phyloP scores from a whole-genome alignment of 2,113 vertebrate genomes.

The Pterocles gutturalis region DNA sequence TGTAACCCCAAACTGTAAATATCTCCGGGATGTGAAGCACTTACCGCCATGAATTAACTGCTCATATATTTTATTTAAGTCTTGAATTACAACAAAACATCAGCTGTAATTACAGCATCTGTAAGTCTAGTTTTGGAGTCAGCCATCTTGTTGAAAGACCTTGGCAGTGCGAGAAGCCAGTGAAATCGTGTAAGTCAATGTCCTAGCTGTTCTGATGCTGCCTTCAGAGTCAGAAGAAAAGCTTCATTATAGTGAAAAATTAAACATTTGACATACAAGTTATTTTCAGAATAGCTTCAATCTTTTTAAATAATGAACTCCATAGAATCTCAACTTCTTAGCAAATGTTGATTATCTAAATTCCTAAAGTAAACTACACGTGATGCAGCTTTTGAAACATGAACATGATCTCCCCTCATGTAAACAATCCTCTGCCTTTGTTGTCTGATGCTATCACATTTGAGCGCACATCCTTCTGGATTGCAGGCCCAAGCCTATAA shows the following conservation, averaged over 20 bases:
- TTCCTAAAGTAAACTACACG: constrained; percentile 63
- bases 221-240: constrained; percentile 31
- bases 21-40: not conserved
- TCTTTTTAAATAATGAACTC: constrained; percentile 55
- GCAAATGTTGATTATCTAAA: constrained; percentile 58
- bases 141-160: constrained; percentile 64
- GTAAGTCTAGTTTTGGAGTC: constrained; percentile 47
- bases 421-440: constrained; percentile 64
- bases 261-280: constrained; percentile 46
- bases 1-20: not conserved
- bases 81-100: constrained; percentile 50
- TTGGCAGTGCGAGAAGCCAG: constrained; percentile 20
- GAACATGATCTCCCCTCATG: constrained; percentile 44
- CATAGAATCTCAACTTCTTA: constrained; percentile 48
- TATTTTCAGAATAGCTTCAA: constrained; percentile 32
- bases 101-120: constrained; percentile 57
- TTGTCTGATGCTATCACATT: constrained; percentile 45
- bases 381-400: constrained; percentile 56
- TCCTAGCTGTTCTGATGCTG: constrained; percentile 40
- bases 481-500: constrained; percentile 38
- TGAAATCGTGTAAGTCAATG: constrained; percentile 50
- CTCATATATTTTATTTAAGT: constrained; percentile 51
- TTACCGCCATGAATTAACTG: not conserved
- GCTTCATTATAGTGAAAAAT: constrained; percentile 58
- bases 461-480: not conserved